Conservation (phyloP, 1,140 invertebrate species). For the Bombus balteatus region DNA sequence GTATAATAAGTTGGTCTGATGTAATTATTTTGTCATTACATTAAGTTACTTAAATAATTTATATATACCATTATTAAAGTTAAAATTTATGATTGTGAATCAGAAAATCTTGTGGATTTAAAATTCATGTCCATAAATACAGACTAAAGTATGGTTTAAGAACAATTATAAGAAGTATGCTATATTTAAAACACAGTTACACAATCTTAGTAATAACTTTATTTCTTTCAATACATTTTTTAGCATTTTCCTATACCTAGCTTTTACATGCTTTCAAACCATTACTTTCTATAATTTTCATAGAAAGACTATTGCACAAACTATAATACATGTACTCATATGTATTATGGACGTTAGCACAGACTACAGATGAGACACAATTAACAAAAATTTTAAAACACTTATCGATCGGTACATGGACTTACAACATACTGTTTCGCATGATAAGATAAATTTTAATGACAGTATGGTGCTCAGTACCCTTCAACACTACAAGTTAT, state of each 20-base stretch:
- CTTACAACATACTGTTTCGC: constrained; percentile 60
- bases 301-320: constrained; percentile 68
- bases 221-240: constrained; percentile 39
- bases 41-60: not conserved
- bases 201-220: constrained; percentile 30
- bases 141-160: constrained; percentile 46
- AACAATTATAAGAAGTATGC: constrained; percentile 14
- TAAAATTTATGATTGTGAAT: not conserved
- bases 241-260: constrained; percentile 45
- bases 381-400: constrained; percentile 57
- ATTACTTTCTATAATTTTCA: constrained; percentile 64
- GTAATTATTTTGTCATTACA: constrained; percentile 2
- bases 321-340: constrained; percentile 69
- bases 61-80: not conserved
- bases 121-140: not conserved
- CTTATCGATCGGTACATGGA: constrained; percentile 69
- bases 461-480: constrained; percentile 50
- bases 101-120: not conserved
- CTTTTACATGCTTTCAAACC: constrained; percentile 56
- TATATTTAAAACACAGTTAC: constrained; percentile 27
- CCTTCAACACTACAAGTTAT: constrained; percentile 52
- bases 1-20: not conserved
- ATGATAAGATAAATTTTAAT: constrained; percentile 58
- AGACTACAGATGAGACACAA: constrained; percentile 64
- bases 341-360: constrained; percentile 63